Percentiles rank a stretch among this genome's conserved stretches.
Conservation (phyloP, 2,888 invertebrate species). For the Dicyrtomina minuta region DNA sequence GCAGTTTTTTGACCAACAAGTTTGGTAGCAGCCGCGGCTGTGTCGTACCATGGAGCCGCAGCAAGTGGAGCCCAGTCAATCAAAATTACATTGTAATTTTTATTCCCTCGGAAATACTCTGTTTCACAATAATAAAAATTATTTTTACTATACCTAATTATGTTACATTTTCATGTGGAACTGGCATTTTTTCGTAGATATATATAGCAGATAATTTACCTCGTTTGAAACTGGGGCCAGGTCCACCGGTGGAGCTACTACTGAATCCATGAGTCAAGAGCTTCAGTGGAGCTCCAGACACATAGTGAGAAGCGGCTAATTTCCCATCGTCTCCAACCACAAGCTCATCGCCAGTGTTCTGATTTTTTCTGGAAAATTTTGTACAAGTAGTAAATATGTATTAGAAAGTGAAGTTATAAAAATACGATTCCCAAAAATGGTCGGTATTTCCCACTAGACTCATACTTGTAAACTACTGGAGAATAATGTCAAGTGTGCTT, state of each 20-base stretch:
- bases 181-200: neutral
- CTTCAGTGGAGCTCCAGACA: conserved; percentile 39
- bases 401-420: no score
- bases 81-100: conserved; percentile 35
- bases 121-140: conserved; percentile 10
- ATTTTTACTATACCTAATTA: no score
- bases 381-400: no score
- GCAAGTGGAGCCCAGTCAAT: conserved; percentile 35
- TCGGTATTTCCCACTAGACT: no score
- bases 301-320: conserved; percentile 33
- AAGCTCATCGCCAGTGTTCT: conserved; percentile 6
- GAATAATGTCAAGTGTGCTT: neutral
- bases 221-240: conserved; percentile 35
- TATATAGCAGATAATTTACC: conserved; percentile 23
- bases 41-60: conserved; percentile 38
- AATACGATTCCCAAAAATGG: no score
- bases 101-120: conserved; percentile 23
- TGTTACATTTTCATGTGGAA: neutral
- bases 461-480: neutral
- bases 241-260: conserved; percentile 37
- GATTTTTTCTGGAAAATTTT: conserved; percentile 13
- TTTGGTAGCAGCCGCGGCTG: conserved; percentile 33
- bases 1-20: conserved; percentile 29
- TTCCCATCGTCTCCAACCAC: conserved; percentile 18
- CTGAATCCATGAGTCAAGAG: conserved; percentile 49